A percentile compares a stretch with the other conserved stretches of the same genome.
Conservation (phyloP, 2,113 vertebrate species). For the Hypanus sabinus region DNA sequence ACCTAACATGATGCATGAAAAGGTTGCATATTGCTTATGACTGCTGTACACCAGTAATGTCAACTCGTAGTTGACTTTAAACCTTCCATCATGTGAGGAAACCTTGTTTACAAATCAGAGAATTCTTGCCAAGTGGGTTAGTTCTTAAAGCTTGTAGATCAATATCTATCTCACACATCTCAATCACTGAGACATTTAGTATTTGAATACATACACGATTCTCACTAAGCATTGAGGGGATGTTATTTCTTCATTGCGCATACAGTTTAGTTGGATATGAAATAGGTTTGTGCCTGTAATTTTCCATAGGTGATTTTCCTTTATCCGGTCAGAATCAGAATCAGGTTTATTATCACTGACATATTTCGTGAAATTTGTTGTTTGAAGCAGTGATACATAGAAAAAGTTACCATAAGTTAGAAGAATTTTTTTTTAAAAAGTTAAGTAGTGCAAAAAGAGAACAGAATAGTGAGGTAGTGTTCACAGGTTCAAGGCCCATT, state of each 20-base stretch:
- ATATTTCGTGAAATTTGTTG: no score
- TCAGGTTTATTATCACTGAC: no score
- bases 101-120: background rate
- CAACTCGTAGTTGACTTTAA: background rate
- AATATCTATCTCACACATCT: background rate
- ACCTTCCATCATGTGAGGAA: background rate
- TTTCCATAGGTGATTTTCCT: background rate
- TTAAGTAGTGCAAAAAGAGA: no score
- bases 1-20: no score
- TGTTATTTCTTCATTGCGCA: no score
- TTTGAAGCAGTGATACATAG: no score
- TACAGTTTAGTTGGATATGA: no score
- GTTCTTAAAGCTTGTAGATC: background rate
- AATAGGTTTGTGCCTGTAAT: no score
- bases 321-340: background rate
- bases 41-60: background rate
- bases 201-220: background rate
- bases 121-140: background rate
- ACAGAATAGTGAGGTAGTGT: no score
- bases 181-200: background rate
- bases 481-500: no score
- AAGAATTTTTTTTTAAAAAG: no score
- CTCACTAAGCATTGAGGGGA: background rate
- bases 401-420: no score
- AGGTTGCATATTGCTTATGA: background rate